These are phyloP conservation scores for Anarhynchus alexandrinus DNA, from an alignment of 2,113 vertebrate genomes.

Conservation along the genomic window DNA sequence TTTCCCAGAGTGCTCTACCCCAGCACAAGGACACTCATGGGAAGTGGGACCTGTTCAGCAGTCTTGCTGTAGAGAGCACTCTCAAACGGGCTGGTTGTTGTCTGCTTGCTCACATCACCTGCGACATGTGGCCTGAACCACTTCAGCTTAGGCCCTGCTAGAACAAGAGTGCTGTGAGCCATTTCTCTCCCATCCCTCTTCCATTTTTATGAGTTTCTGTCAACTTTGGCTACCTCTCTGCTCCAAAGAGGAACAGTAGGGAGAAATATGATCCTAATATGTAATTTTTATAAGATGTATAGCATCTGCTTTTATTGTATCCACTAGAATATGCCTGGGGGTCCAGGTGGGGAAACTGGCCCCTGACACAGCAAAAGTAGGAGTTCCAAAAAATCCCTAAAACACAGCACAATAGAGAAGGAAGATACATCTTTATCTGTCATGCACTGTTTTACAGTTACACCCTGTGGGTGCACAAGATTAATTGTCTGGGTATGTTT, in stretches of 20 bases:
- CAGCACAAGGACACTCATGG: neutral
- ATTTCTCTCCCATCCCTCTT: neutral
- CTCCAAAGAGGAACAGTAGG: neutral
- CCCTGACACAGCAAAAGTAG: conserved; percentile 7
- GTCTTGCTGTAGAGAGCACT: neutral
- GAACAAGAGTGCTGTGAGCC: neutral
- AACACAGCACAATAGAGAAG: neutral
- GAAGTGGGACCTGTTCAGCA: neutral
- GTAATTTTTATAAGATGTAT: neutral
- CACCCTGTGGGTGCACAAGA: conserved; percentile 16
- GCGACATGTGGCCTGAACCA: neutral
- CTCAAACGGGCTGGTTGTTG: neutral
- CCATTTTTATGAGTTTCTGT: neutral
- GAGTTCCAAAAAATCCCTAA: neutral
- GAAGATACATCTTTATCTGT: conserved; percentile 43
- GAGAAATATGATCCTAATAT: neutral
- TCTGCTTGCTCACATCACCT: neutral
- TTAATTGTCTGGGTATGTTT: conserved; percentile 45
- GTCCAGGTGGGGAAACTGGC: neutral
- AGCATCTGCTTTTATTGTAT: neutral
- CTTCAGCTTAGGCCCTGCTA: neutral
- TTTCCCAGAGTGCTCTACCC: neutral
- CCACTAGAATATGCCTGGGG: neutral
- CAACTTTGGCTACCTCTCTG: neutral
- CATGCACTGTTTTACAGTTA: conserved; percentile 10